Base-by-base conservation (phyloP, 1,140 invertebrate species). In the Drosophila suzukii region DNA sequence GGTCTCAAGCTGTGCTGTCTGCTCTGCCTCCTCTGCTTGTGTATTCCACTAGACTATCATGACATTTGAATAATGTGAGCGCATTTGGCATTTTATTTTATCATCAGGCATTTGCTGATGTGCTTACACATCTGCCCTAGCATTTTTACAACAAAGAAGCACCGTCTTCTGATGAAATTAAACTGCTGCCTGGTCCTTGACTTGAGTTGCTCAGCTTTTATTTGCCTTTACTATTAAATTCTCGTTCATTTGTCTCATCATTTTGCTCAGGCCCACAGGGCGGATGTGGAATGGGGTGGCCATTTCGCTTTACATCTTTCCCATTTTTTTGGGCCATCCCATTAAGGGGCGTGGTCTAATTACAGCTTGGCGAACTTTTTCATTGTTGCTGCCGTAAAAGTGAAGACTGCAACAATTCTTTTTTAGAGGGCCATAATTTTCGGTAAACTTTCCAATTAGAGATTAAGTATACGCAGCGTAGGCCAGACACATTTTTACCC, bases 41-140 rank as follows among this genome's bases (percentile, higher is more conserved):
- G 20, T 54, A 54, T 75, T 41, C 55, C 72, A 70, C 60, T 86
- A 83, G 79, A 89, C 80, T 83, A 86, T 86, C 83, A 76, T 78
- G 70, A 79, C 84, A 88, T 89, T 88, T 88, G 83, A 88, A 88
- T 88, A 88, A 88, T 88, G 83, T 47, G 80, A 75, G 67, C 83
- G 83, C 83, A 88, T 88, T 88, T 88, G 84, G 83, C 72, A 89
- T 88, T 88, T 89, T 89, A 83, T 88, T 88, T 88, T 89, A 88
- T 79, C 84, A 88, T 88, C 79, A 77, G 83, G 76, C 84, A 88
- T 82, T 86, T 79, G 72, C 72, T 83, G 79, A 89, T 85, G 75
- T 82, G 78, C 83, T 65, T 61, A 81, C 77, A 68, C 53, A 38
- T 46, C 58, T 59, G 32, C 15, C 59, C 13, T n/a, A 20, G 24